These are phyloP conservation scores for Syngnathus typhle DNA, from an alignment of 2,113 vertebrate genomes.

Conservation along the genomic window DNA sequence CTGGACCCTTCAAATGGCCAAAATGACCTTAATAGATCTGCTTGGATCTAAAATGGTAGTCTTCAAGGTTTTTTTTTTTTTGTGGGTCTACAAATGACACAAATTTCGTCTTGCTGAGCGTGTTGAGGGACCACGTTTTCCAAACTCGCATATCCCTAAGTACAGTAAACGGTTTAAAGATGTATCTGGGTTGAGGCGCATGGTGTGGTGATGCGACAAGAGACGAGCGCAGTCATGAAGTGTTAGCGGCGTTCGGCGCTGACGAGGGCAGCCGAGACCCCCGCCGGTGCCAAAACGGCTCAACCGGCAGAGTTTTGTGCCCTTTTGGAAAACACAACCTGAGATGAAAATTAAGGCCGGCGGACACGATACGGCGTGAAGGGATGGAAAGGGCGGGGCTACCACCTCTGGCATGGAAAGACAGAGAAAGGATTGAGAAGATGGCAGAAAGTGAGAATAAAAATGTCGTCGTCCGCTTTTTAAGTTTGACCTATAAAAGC, in stretches of 20 bases:
- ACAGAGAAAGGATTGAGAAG: constrained; percentile 33
- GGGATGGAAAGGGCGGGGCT: constrained; percentile 56
- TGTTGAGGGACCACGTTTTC: not conserved
- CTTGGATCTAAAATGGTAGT: not conserved
- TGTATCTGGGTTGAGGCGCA: not conserved
- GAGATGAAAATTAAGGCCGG: constrained; percentile 27
- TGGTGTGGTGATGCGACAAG: constrained; percentile 90
- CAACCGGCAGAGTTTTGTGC: constrained; percentile 76
- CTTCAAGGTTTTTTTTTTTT: not conserved
- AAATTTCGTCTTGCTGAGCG: not conserved
- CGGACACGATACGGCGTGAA: constrained; percentile 51
- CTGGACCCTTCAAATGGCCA: too few relatives aligned
- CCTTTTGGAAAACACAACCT: constrained; percentile 83
- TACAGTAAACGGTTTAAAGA: not conserved
- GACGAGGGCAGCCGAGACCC: constrained; percentile 87
- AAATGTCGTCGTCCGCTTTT: not conserved
- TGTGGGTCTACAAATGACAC: not conserved
- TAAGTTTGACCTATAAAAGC: too few relatives aligned
- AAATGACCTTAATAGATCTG: too few relatives aligned
- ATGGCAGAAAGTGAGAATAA: not conserved
- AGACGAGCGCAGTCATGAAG: constrained; percentile 97
- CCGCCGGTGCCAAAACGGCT: constrained; percentile 70
- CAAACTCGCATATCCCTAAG: not conserved
- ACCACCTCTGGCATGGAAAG: constrained; percentile 60
- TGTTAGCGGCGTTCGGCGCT: constrained; percentile 84